Base-by-base conservation (phyloP, 2,888 invertebrate genomes). In the Tetragnatha montana region DNA sequence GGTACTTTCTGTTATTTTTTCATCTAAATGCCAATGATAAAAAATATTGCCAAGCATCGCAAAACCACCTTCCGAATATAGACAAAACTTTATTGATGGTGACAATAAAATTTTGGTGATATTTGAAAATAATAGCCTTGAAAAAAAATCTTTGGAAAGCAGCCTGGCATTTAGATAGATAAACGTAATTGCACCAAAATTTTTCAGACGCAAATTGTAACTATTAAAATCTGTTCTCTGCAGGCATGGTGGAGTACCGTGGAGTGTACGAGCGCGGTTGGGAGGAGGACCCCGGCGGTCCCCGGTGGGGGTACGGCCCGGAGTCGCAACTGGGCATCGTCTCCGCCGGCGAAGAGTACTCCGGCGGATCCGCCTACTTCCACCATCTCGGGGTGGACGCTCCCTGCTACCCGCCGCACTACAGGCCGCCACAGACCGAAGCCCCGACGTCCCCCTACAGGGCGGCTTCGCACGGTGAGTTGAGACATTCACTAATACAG, bases 231-330 rank as follows among this genome's bases (percentile, higher is more conserved):
- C 35, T 35, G 4, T 4, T 35, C 35, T 35, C 35, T 1, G 35
- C 35, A 35, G 35, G 35, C 35, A 35, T 35, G 35, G 35, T 88
- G 88, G 88, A 88, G 17, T 88, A 73, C 80, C 83, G 79, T 69
- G 80, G 88, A 8, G 83, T 84, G 17, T 84, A 79, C 79, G 88
- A 84, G 35, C 14, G 84, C 51, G 49, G 22, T 51, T 79, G 88
- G 22, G 68, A 74, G 79, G 84, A 81, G 21, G 88, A 89, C n/a
- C 84, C 80, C 17, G 81, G 50, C 14, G 81, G 75, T 35, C 79
- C 86, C 8, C 69, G 88, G 12, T 89, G 88, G 88, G 84, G 84
- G 12, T 89, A 89, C 80, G 88, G 84, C 17, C 80, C 88, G 0
- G 88, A 88, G 22, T 74, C 78, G 10, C 88, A 88, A n/a, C 83